Evolutionary conservation across 1,140 invertebrate genomes (phyloP).

Genomic region (Diabrotica virgifera): DNA sequence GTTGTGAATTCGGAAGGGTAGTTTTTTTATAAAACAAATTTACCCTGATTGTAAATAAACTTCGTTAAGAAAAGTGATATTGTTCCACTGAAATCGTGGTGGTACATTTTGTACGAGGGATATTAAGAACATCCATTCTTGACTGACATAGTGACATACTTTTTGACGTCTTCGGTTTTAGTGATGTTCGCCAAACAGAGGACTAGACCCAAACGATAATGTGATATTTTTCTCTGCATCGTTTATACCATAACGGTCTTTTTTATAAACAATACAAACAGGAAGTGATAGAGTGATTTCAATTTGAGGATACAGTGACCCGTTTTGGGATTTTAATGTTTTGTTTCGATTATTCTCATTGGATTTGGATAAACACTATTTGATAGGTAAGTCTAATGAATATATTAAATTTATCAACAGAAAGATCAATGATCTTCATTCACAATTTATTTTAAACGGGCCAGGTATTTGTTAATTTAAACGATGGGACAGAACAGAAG

Average conservation of each 20-base stretch:
- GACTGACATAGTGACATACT: constrained; percentile 39
- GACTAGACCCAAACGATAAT: constrained; percentile 34
- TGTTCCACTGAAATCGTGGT: neutral
- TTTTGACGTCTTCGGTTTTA: constrained; percentile 20
- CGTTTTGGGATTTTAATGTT: constrained; percentile 14
- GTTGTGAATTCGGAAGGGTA: constrained; percentile 1
- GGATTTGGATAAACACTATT: constrained; percentile 4
- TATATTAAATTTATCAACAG: neutral
- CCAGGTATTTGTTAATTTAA: constrained; percentile 8
- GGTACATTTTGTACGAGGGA: neutral
- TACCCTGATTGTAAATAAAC: too few species aligned
- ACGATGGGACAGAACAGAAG: too few species aligned
- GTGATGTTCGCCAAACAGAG: constrained; percentile 32
- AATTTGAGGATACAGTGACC: constrained; percentile 19
- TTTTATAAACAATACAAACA: neutral
- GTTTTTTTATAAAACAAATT: neutral
- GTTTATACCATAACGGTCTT: neutral
- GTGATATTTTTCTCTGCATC: constrained; percentile 9
- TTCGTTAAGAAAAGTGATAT: too few species aligned
- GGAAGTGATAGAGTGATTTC: neutral
- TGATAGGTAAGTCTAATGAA: neutral
- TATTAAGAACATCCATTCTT: neutral
- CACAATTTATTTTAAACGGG: constrained; percentile 32
- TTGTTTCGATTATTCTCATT: neutral
- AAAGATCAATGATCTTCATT: constrained; percentile 33